Base-by-base conservation (phyloP, 2,888 invertebrate species). In the Pasiphila rectangulata region DNA sequence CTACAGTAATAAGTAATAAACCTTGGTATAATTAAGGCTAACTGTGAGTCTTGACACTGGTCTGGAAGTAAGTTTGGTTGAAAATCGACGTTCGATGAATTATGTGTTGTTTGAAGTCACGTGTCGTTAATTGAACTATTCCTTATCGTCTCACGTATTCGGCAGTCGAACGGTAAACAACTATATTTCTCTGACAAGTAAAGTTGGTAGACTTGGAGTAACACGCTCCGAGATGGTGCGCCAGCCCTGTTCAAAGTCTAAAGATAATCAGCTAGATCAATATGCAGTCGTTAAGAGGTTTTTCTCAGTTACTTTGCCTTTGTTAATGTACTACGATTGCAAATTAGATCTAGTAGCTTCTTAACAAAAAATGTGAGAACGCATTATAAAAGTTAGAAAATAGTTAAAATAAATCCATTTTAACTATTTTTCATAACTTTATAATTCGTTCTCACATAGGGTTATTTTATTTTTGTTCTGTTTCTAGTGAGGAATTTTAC, bases 181-280 rank as follows among this genome's bases (percentile, higher is more conserved):
- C 65, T 67, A 69, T 72, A 72, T 77, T 77, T 74, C 60, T 65
- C 61, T 63, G 70, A 73, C 68, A 69, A 69, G 63, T 60, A 70
- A 76, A 79, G 64, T 76, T 78, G 57, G 59, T 55, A 36, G 45
- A 52, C 50, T 54, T 46, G 32, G 52, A 51, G 55, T 56, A 54
- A 49, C 54, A 59, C 49, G 51, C 55, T 46, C 59, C 58, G 63
- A 64, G 65, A 67, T 69, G 67, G 56, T 62, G 65, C 25, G 44
- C 36, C 16, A 40, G 25, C 25, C 32, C 19, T 23, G 37, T 25
- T 6, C 7, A 29, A 35, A 39, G 44, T 24, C 13, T 9, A 30
- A 13, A 23, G 17, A 6, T 4, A 27, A 41, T 21, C 36, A 30
- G 40, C 45, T 45, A 21, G 21, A 10, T 19, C 13, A 34, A n/a